These are phyloP conservation scores for Xyliphius kryptos DNA, from an alignment of 2,113 vertebrate genomes.

Conservation along the genomic window DNA sequence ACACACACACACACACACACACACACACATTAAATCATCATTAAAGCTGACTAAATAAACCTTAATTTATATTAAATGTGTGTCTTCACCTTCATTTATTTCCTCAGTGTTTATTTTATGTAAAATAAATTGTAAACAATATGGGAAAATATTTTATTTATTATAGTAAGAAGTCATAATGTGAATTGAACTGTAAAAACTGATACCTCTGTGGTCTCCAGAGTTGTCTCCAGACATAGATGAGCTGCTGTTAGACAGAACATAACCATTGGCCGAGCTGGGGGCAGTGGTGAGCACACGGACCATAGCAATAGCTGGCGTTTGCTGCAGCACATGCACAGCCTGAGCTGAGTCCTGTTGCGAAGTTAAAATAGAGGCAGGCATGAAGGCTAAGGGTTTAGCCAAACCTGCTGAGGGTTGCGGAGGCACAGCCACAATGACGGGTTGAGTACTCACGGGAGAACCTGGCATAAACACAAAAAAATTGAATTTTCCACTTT, in stretches of 20 bases:
- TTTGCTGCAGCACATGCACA: conserved; percentile 83
- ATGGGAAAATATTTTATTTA: no score
- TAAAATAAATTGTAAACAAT: no score
- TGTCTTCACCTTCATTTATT: no score
- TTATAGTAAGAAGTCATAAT: no score
- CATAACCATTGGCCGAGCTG: conserved; percentile 84
- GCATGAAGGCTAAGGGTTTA: conserved; percentile 83
- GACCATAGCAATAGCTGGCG: conserved; percentile 91
- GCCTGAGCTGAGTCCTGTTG: conserved; percentile 74
- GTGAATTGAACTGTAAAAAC: no score
- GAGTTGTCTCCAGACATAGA: conserved; percentile 55
- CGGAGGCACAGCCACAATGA: conserved; percentile 89
- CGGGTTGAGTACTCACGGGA: conserved; percentile 84
- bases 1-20: no score
- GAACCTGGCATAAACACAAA: conserved; percentile 66
- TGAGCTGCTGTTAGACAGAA: conserved; percentile 68
- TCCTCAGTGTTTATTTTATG: no score
- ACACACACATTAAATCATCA: no score
- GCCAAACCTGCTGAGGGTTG: conserved; percentile 70
- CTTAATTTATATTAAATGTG: no score
- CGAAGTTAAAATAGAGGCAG: conserved; percentile 73
- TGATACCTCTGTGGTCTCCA: conserved; percentile 63
- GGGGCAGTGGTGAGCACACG: conserved; percentile 78
- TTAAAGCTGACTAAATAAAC: no score
- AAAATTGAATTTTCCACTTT: no score